phyloP scores from a whole-genome alignment of 2,888 invertebrate species.

The Celastrina argiolus region DNA sequence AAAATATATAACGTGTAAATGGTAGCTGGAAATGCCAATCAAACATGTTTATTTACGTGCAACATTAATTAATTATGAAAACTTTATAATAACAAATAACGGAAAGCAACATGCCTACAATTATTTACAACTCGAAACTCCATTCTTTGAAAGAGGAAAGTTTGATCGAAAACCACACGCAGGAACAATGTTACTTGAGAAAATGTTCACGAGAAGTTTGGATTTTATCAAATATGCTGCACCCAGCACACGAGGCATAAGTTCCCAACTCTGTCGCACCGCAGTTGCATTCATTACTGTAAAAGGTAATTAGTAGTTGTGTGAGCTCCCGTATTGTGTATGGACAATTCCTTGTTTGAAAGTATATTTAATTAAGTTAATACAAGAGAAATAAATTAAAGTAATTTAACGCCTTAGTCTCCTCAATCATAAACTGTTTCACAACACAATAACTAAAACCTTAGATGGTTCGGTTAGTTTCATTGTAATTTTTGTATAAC shows the following conservation, averaged over 20 bases:
- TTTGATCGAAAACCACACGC: conserved; percentile 70
- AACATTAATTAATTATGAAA: conserved; percentile 14
- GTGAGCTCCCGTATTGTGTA: not conserved
- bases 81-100: conserved; percentile 21
- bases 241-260: conserved; percentile 38
- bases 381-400: too few relatives aligned
- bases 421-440: too few relatives aligned
- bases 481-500: too few relatives aligned
- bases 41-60: not conserved
- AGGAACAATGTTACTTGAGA: conserved; percentile 54
- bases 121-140: conserved; percentile 36
- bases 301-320: not conserved
- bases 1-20: not conserved
- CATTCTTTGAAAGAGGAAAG: conserved; percentile 58
- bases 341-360: not conserved
- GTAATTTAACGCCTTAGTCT: too few relatives aligned
- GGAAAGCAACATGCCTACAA: conserved; percentile 36
- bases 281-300: conserved; percentile 11
- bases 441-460: too few relatives aligned
- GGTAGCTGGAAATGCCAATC: too few relatives aligned
- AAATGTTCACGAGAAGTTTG: conserved; percentile 55
- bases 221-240: conserved; percentile 66
- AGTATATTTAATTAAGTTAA: too few relatives aligned
- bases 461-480: too few relatives aligned
- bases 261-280: conserved; percentile 5